phyloP scores from a whole-genome alignment of 2,888 invertebrate species.

The Erebia epiphron region DNA sequence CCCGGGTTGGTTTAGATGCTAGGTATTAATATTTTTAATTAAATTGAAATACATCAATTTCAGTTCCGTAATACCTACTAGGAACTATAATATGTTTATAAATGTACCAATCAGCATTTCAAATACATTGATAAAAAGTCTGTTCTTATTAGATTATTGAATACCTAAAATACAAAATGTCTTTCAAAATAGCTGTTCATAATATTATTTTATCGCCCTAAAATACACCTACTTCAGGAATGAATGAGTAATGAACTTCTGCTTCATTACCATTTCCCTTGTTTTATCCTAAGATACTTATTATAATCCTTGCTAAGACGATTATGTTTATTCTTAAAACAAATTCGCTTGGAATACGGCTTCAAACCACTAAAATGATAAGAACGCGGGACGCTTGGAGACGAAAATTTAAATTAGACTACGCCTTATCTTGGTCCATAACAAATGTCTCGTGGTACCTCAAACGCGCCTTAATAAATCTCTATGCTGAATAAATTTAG shows the following conservation, averaged over 20 bases:
- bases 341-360: slow-evolving; percentile 20
- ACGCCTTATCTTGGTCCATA: slow-evolving; percentile 34
- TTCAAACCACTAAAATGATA: slow-evolving; percentile 26
- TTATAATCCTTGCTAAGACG: slow-evolving; percentile 7
- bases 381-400: slow-evolving; percentile 23
- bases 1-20: neutral
- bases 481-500: slow-evolving; percentile 22
- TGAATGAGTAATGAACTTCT: slow-evolving; percentile 1
- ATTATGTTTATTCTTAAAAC: slow-evolving; percentile 22
- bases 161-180: too few relatives aligned
- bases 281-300: neutral
- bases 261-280: slow-evolving; percentile 4
- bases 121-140: too few relatives aligned
- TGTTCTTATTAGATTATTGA: too few relatives aligned
- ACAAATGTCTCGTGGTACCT: slow-evolving; percentile 36
- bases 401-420: slow-evolving; percentile 35
- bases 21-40: too few relatives aligned
- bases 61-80: too few relatives aligned
- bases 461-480: slow-evolving; percentile 35
- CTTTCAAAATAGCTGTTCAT: too few relatives aligned
- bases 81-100: too few relatives aligned
- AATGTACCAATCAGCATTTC: too few relatives aligned
- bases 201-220: neutral
- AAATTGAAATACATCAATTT: too few relatives aligned
- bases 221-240: neutral